Percentiles rank a stretch among this genome's conserved stretches.
These are phyloP conservation scores for Chaunax sp. DNA, from an alignment of 2,797 vertebrate genomes.

Conservation along the genomic window DNA sequence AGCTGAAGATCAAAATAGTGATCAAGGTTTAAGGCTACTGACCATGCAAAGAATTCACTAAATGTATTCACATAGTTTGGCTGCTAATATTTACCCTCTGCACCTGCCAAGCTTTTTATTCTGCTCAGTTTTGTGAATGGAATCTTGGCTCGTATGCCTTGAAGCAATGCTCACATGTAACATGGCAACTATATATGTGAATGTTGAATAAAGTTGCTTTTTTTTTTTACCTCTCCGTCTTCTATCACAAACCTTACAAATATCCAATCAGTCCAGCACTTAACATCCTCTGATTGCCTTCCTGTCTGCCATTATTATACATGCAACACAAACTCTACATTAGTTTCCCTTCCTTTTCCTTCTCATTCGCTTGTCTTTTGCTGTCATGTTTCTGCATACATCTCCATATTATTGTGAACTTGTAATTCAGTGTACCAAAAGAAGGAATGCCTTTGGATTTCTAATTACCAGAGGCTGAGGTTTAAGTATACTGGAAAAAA, in stretches of 20 bases:
- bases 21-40: slow-evolving; percentile 1
- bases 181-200: slow-evolving; percentile 14
- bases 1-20: slow-evolving; percentile 9
- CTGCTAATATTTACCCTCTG: slow-evolving; percentile 2
- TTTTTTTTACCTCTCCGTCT: slow-evolving; percentile 13
- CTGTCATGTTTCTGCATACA: slow-evolving; percentile 35
- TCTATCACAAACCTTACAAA: slow-evolving; percentile 25
- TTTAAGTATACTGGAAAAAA: slow-evolving; percentile 70
- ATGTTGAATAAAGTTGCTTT: slow-evolving; percentile 3
- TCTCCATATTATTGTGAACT: slow-evolving; percentile 60
- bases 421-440: slow-evolving; percentile 80
- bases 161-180: slow-evolving; percentile 23
- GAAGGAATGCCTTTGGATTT: slow-evolving; percentile 74
- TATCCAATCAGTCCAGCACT: slow-evolving; percentile 44
- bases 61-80: not conserved
- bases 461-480: slow-evolving; percentile 78
- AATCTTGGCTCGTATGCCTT: not conserved
- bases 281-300: slow-evolving; percentile 41
- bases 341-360: slow-evolving; percentile 26
- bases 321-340: slow-evolving; percentile 34
- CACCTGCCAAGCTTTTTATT: slow-evolving; percentile 7
- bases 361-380: slow-evolving; percentile 16
- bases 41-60: not conserved
- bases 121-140: slow-evolving; percentile 4
- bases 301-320: slow-evolving; percentile 35